Evolutionary conservation across 2,797 vertebrate species (phyloP).

Genomic region (Amniataba percoides): DNA sequence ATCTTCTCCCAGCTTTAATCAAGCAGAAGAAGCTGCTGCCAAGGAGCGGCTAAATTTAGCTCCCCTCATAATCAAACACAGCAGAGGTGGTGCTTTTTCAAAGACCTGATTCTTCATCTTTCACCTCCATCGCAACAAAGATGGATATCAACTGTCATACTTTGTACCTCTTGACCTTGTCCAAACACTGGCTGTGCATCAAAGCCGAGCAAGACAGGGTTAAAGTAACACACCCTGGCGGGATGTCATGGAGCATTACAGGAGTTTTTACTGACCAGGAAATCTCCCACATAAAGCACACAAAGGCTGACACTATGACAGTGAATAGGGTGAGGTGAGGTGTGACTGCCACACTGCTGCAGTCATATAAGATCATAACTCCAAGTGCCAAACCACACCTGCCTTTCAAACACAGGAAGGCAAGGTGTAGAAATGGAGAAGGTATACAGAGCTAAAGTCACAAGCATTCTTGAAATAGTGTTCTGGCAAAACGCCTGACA

Average conservation of each 20-base stretch:
- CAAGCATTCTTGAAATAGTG: background rate
- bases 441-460: background rate
- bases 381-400: background rate
- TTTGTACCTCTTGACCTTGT: background rate
- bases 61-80: conserved; percentile 60
- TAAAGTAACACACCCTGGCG: background rate
- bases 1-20: conserved; percentile 71
- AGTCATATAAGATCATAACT: background rate
- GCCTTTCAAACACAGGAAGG: background rate
- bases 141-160: background rate
- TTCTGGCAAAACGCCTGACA: background rate
- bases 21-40: conserved; percentile 67
- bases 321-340: background rate
- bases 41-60: conserved; percentile 69
- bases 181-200: background rate
- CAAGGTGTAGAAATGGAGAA: background rate
- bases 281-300: conserved; percentile 4
- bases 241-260: background rate
- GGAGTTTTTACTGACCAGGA: background rate
- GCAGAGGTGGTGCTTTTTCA: conserved; percentile 41
- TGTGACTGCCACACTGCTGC: background rate
- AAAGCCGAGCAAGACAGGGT: background rate
- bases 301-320: fast-evolving
- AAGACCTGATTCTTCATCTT: conserved; percentile 3
- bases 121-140: conserved; percentile 7